Evolutionary conservation across 2,888 invertebrate species (phyloP).

Genomic region (Pomacea canaliculata): DNA sequence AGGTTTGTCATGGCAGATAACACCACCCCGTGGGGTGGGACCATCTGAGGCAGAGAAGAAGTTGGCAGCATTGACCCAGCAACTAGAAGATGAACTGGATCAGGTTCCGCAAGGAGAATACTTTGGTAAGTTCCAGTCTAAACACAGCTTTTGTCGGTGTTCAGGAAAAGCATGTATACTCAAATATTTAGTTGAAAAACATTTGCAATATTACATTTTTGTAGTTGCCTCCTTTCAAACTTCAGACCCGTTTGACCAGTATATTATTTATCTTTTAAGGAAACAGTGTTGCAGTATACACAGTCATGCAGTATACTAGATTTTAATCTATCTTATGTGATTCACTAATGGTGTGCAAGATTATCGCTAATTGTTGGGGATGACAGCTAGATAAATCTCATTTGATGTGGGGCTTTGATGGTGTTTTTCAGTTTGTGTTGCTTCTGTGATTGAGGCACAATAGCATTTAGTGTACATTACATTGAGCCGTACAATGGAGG

Average conservation of each 20-base stretch:
- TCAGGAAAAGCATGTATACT: neutral
- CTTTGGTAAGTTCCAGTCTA: conserved; percentile 80
- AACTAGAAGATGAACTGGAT: conserved; percentile 78
- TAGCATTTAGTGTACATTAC: too few relatives aligned
- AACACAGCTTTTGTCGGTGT: neutral
- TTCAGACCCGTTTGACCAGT: neutral
- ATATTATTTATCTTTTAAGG: neutral
- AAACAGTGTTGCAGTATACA: too few relatives aligned
- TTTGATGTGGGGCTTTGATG: too few relatives aligned
- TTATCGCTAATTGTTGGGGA: too few relatives aligned
- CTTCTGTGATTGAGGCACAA: too few relatives aligned
- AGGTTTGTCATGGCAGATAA: conserved; percentile 48
- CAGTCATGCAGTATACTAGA: too few relatives aligned
- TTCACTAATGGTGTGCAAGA: too few relatives aligned
- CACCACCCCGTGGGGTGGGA: conserved; percentile 52
- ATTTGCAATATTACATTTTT: neutral
- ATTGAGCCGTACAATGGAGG: too few relatives aligned
- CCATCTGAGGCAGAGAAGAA: conserved; percentile 64
- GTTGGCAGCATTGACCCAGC: conserved; percentile 64
- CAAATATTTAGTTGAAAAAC: neutral
- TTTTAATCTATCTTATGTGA: too few relatives aligned
- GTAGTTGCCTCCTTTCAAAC: neutral
- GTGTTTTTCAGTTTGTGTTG: too few relatives aligned
- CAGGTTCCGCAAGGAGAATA: conserved; percentile 95
- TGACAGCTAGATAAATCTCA: too few relatives aligned